Base-by-base conservation (phyloP, 2,113 vertebrate genomes). In the Oncorhynchus clarkii region DNA sequence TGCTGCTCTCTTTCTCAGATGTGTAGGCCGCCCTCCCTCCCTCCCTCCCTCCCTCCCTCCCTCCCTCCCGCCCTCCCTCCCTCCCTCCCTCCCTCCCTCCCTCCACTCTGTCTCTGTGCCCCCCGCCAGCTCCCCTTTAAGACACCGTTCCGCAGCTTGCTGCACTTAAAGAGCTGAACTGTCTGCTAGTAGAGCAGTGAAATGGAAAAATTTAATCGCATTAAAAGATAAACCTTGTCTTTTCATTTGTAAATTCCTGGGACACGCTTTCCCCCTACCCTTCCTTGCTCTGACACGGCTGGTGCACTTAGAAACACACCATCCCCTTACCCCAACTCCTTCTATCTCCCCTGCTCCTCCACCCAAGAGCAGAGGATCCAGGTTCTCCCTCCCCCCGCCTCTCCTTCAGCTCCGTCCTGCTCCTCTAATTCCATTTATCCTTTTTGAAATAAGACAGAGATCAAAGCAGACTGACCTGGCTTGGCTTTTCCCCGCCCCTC, bases 151-250 rank as follows among this genome's bases (percentile, higher is more conserved):
- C 79, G 80, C 85, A 74, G 82, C 85, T 79, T 74, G 68, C 73
- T 86, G 86, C 88, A 86, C 81, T 82, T 86, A 85, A 89, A 88
- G 85, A 91, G 88, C 88, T 86, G 72, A 86, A 89, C 90, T 90
- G 89, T 91, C 87, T 88, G 83, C 88, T 81, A 85, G 89, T 88
- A 79, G 88, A 87, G 90, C 93, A 84, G 89, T 92, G 93, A 93
- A 87, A 93, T 92, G 93, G 93, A 94, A 94, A 93, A 90, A 91
- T 93, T 92, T 94, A 94, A 94, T 94, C 92, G 90, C 92, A 93
- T 94, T 93, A 94, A 88, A 89, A 91, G 88, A 90, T 92, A 92
- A 93, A 93, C 83, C 89, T 90, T 89, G 82, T 87, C 90, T 90
- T 93, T 94, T 93, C 93, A 93, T 93, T 94, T 92, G 89, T 90